Conservation (phyloP, 2,113 vertebrate genomes). For the Cacatua alba region DNA sequence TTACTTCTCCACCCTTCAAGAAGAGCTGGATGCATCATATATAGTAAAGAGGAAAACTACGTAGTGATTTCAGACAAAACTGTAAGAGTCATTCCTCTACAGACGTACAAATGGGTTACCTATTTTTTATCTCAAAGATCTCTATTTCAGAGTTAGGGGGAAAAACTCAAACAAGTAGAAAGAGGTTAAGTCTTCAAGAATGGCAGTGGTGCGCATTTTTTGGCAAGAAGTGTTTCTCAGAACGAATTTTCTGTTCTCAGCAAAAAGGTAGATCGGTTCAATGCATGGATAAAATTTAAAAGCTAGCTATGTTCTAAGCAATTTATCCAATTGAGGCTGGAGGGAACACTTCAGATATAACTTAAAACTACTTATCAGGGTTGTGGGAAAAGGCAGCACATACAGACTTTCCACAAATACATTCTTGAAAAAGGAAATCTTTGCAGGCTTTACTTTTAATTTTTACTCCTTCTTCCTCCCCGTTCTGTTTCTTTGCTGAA, state of each 20-base stretch:
- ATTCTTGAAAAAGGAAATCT: neutral
- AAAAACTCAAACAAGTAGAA: neutral
- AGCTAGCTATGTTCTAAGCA: neutral
- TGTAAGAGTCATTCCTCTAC: neutral
- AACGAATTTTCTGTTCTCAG: constrained; percentile 22
- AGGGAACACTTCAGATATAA: constrained; percentile 2
- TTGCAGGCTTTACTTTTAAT: neutral
- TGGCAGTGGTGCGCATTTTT: neutral
- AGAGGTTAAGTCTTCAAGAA: neutral
- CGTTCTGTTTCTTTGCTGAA: neutral
- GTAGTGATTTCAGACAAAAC: neutral
- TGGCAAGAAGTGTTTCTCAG: neutral
- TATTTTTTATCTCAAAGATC: neutral
- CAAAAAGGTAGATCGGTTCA: constrained; percentile 16
- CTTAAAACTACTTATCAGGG: neutral
- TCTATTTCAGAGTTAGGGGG: neutral
- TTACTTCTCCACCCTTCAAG: neutral
- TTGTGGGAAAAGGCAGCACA: neutral
- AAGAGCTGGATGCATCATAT: neutral
- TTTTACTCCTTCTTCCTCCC: neutral
- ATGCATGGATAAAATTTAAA: constrained; percentile 14
- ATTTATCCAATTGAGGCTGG: neutral
- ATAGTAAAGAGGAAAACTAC: neutral
- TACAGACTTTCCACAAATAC: neutral
- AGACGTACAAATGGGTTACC: neutral